A percentile compares a stretch with the other conserved stretches of the same genome.
These are phyloP conservation scores for Manis pentadactyla DNA, from an alignment of 2,797 vertebrate genomes.

Conservation along the genomic window DNA sequence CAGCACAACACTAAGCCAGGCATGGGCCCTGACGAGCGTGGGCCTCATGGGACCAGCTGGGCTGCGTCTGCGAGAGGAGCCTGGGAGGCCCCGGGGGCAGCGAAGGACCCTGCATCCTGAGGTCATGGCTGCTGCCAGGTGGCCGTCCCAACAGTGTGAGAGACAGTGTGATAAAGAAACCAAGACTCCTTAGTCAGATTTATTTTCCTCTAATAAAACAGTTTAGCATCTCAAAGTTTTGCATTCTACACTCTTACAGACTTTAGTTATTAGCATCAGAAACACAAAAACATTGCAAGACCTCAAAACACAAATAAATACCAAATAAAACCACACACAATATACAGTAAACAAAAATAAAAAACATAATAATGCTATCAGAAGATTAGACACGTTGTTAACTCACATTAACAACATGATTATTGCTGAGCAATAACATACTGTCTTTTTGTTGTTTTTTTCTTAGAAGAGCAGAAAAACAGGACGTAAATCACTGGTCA, in stretches of 20 bases:
- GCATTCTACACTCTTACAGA: conserved; percentile 89
- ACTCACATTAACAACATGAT: conserved; percentile 83
- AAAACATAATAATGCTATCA: conserved; percentile 87
- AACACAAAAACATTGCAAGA: conserved; percentile 90
- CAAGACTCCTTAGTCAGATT: conserved; percentile 85
- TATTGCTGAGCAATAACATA: conserved; percentile 88
- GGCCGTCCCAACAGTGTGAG: neutral
- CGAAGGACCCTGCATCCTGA: neutral
- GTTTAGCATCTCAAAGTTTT: conserved; percentile 88
- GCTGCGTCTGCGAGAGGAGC: neutral
- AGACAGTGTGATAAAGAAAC: conserved; percentile 58
- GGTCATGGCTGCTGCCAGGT: neutral
- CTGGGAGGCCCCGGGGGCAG: rapidly evolving
- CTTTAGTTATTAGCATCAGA: conserved; percentile 88
- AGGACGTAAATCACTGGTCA: conserved; percentile 86
- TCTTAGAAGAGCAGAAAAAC: conserved; percentile 85
- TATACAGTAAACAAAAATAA: conserved; percentile 87
- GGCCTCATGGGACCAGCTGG: neutral
- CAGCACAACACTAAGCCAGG: rapidly evolving
- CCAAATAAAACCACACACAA: conserved; percentile 86
- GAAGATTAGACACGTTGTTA: conserved; percentile 86
- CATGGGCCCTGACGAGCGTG: neutral
- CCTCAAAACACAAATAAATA: conserved; percentile 92
- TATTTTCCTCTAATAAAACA: conserved; percentile 89
- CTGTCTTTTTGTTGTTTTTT: conserved; percentile 81